phyloP scores from a whole-genome alignment of 2,888 invertebrate genomes.

The Cheilosia variabilis region DNA sequence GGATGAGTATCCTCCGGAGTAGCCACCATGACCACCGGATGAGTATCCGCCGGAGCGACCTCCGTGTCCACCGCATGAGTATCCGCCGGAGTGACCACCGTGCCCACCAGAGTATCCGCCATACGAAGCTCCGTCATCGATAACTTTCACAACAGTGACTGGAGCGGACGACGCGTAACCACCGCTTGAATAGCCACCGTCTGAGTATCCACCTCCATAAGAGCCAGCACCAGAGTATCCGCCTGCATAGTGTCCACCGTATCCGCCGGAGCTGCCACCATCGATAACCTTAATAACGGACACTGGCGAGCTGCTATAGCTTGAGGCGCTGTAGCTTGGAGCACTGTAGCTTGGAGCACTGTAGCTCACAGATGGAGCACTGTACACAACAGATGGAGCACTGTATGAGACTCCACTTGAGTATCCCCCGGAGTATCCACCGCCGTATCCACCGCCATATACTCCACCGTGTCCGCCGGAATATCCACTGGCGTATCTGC shows the following conservation, averaged over 20 bases:
- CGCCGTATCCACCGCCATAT: conserved; percentile 7
- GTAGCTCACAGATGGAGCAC: conserved; percentile 11
- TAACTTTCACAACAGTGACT: conserved; percentile 48
- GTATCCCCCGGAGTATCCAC: conserved; percentile 32
- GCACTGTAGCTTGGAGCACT: conserved; percentile 19
- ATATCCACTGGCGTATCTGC: background rate
- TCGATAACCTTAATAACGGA: conserved; percentile 41
- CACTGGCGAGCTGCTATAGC: conserved; percentile 32
- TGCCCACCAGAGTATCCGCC: conserved; percentile 40
- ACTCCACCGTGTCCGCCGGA: conserved; percentile 6
- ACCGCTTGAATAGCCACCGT: conserved; percentile 30
- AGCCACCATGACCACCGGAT: conserved; percentile 25
- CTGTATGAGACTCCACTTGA: conserved; percentile 31
- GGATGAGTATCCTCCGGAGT: conserved; percentile 64
- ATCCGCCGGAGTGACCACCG: conserved; percentile 29
- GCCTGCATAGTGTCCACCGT: conserved; percentile 4
- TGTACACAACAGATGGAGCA: conserved; percentile 6
- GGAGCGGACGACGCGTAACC: conserved; percentile 42
- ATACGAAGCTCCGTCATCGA: conserved; percentile 28
- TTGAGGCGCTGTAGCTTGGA: conserved; percentile 17
- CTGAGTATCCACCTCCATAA: conserved; percentile 23
- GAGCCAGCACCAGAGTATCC: conserved; percentile 18
- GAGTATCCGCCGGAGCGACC: conserved; percentile 45
- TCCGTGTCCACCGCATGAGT: conserved; percentile 66
- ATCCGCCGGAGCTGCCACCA: conserved; percentile 35